Evolutionary conservation across 2,888 invertebrate species (phyloP).

Genomic region (Meliscaeva auricollis): DNA sequence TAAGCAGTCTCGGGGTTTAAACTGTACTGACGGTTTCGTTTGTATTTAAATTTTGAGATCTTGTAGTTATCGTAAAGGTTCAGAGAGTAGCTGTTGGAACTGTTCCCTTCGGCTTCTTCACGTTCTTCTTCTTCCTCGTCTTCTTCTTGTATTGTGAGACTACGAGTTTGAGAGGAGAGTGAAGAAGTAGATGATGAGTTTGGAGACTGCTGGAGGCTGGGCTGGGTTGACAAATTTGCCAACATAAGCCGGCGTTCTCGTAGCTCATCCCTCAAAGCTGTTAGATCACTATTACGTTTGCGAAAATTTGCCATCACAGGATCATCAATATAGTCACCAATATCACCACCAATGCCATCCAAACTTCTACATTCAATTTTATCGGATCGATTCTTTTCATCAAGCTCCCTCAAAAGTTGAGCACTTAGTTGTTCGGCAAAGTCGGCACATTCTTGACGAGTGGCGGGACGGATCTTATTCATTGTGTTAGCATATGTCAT

Average conservation of each 20-base stretch:
- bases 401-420: conserved; percentile 91
- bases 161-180: conserved; percentile 82
- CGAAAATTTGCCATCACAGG: conserved; percentile 76
- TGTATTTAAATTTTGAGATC: conserved; percentile 82
- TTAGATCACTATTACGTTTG: conserved; percentile 81
- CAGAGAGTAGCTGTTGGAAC: conserved; percentile 80
- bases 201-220: conserved; percentile 82
- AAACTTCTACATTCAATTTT: conserved; percentile 80
- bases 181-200: conserved; percentile 83
- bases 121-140: conserved; percentile 80
- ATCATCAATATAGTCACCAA: conserved; percentile 79
- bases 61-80: conserved; percentile 83
- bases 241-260: conserved; percentile 83
- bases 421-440: conserved; percentile 93
- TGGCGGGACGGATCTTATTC: conserved; percentile 57
- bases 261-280: conserved; percentile 82
- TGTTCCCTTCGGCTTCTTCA: conserved; percentile 80
- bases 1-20: conserved; percentile 83
- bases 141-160: conserved; percentile 83
- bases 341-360: conserved; percentile 80
- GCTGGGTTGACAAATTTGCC: conserved; percentile 83
- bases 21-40: conserved; percentile 81
- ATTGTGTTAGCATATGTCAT: conserved; percentile 77
- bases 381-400: conserved; percentile 84
- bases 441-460: conserved; percentile 89